Base-by-base conservation (phyloP, 2,888 invertebrate species). In the Hermodice carunculata region DNA sequence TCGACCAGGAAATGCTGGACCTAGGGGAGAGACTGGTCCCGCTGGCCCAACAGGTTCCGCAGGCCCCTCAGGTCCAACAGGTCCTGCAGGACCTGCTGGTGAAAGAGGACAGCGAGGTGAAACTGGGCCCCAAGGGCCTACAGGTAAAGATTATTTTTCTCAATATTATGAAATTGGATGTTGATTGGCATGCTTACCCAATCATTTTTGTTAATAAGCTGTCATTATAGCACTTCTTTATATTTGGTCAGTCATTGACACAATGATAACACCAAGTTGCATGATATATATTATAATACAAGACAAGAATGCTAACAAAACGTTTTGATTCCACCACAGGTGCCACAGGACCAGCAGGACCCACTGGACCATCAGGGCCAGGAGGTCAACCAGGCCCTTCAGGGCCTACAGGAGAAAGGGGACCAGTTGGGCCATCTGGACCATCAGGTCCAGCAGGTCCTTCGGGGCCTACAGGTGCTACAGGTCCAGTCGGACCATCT, bases 341-440 rank as follows among this genome's bases (percentile, higher is more conserved):
- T 54, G 58, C 32, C 1, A 5, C 58, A 17, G 60, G 60, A 6
- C 19, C 29, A 17, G 40, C 37, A 42, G 54, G 54, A 40, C 54
- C 34, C 19, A 40, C n/a, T 3, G 63, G 63, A 8, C 59, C 34
- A 28, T 46, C 22, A 6, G 66, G 66, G 8, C 26, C 40, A 26
- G 49, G 37, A n/a, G 61, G 65, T 17, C 19, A 32, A 42, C 37
- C 32, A 11, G 69, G 69, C 17, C 37, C 32, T 26, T 17, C 53
- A 22, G 70, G 70, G 53, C 26, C 54, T 14, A 51, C 44, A 46
- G 70, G 70, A 42, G 26, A 44, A 51, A 32, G 57, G 42, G 69
- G 70, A 24, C 19, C 60, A n/a, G 31, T 51, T 24, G 70, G 70
- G 28, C 48, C 37, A 53, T 52, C 42, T 29, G 61, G 61, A 19